Evolutionary conservation across 2,797 vertebrate genomes (phyloP).

Genomic region (Microchirus variegatus): DNA sequence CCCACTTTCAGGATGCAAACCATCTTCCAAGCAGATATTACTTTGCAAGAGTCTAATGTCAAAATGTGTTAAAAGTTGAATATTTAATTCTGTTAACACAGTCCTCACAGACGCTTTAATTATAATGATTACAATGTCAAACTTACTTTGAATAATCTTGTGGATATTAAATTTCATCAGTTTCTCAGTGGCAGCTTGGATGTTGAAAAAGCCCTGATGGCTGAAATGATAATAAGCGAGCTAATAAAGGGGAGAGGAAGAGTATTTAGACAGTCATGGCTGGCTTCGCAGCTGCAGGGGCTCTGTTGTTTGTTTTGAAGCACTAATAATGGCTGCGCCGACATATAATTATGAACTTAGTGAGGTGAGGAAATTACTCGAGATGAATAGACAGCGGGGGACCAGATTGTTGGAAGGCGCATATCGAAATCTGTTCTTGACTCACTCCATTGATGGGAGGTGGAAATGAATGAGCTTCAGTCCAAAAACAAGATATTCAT

Average conservation of each 20-base stretch:
- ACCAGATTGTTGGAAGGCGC: conserved; percentile 68
- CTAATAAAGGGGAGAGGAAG: conserved; percentile 71
- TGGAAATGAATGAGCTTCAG: conserved; percentile 53
- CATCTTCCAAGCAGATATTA: conserved; percentile 9
- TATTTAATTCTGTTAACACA: conserved; percentile 37
- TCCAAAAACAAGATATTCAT: conserved; percentile 53
- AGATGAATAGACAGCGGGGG: conserved; percentile 74
- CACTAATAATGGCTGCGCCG: conserved; percentile 70
- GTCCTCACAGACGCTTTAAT: conserved; percentile 15
- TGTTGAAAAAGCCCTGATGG: conserved; percentile 64
- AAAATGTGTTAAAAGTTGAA: conserved; percentile 48
- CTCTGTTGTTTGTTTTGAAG: conserved; percentile 77
- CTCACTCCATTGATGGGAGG: conserved; percentile 42
- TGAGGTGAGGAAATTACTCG: conserved; percentile 77
- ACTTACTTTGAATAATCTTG: conserved; percentile 60
- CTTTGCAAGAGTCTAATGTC: conserved; percentile 22
- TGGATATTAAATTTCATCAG: conserved; percentile 64
- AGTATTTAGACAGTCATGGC: conserved; percentile 74
- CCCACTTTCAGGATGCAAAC: neutral
- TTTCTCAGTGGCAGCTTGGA: conserved; percentile 45
- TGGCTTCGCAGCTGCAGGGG: conserved; percentile 69
- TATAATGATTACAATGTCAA: conserved; percentile 61
- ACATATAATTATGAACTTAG: conserved; percentile 79
- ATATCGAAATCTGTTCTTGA: conserved; percentile 59
- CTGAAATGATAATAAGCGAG: conserved; percentile 75